phyloP scores from a whole-genome alignment of 2,888 invertebrate species.

The Synanthedon andrenaeformis region DNA sequence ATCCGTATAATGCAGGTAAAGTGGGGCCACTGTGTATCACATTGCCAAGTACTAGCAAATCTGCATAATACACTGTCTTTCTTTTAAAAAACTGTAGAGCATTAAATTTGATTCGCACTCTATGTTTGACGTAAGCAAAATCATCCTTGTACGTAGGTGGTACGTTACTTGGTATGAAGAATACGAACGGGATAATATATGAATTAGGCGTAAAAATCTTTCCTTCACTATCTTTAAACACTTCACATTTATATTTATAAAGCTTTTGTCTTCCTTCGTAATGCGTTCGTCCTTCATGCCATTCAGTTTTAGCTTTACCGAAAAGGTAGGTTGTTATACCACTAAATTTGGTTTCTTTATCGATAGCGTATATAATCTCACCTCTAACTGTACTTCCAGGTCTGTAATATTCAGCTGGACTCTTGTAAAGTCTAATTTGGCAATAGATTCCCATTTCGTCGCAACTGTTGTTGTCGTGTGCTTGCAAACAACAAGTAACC shows the following conservation, averaged over 20 bases:
- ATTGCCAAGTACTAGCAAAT: not conserved
- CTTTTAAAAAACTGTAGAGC: not conserved
- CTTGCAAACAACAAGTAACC: too few species aligned
- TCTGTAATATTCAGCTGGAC: not conserved
- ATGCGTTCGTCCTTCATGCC: not conserved
- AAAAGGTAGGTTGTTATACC: not conserved
- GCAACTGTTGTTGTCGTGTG: too few species aligned
- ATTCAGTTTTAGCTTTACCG: not conserved
- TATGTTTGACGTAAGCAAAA: not conserved
- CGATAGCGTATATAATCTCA: not conserved
- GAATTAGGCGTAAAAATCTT: not conserved
- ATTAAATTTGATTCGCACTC: not conserved
- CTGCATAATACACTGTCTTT: not conserved
- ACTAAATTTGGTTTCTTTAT: not conserved
- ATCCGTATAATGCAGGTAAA: not conserved
- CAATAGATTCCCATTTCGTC: not conserved
- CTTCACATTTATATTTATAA: not conserved
- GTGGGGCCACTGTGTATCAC: not conserved
- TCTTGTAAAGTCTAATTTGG: not conserved
- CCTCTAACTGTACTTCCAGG: not conserved
- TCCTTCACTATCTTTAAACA: not conserved
- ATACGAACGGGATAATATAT: not conserved
- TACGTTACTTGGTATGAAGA: not conserved
- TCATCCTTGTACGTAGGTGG: not conserved
- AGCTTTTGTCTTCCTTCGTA: not conserved